A percentile compares a stretch with the other conserved stretches of the same genome.
Conservation (phyloP, 2,797 vertebrate genomes). For the Sitta carolinensis region DNA sequence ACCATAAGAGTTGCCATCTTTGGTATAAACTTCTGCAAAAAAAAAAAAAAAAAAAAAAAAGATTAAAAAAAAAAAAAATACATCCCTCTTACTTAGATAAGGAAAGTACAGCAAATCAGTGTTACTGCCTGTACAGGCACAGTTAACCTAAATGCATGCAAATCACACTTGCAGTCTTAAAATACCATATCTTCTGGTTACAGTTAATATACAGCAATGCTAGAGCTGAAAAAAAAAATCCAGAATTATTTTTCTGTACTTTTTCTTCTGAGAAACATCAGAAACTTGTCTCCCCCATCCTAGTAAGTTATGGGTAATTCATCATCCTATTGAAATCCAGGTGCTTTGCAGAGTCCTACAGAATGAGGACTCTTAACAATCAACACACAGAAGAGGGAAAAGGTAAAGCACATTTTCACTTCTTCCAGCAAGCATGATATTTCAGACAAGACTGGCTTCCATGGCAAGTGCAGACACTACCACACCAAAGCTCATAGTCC, state of each 20-base stretch:
- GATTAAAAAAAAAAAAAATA: not conserved
- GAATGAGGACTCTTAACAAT: not conserved
- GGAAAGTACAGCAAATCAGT: not conserved
- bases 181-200: not conserved
- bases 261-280: not conserved
- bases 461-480: not conserved
- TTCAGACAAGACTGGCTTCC: not conserved
- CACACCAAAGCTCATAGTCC: not conserved
- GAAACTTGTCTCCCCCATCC: not conserved
- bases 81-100: not conserved
- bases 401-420: not conserved
- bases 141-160: not conserved
- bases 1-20: constrained; percentile 85
- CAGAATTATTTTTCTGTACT: not conserved
- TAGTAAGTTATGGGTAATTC: not conserved
- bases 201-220: no score
- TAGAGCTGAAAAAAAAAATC: not conserved
- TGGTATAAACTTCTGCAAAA: constrained; percentile 86
- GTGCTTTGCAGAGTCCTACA: not conserved
- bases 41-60: not conserved
- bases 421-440: not conserved
- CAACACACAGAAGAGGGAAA: not conserved
- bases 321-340: not conserved
- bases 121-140: not conserved
- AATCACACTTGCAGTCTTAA: not conserved